A percentile compares a stretch with the other conserved stretches of the same genome.
Evolutionary conservation across 2,113 vertebrate genomes (phyloP).

Genomic region (Hippocampus guttulatus): DNA sequence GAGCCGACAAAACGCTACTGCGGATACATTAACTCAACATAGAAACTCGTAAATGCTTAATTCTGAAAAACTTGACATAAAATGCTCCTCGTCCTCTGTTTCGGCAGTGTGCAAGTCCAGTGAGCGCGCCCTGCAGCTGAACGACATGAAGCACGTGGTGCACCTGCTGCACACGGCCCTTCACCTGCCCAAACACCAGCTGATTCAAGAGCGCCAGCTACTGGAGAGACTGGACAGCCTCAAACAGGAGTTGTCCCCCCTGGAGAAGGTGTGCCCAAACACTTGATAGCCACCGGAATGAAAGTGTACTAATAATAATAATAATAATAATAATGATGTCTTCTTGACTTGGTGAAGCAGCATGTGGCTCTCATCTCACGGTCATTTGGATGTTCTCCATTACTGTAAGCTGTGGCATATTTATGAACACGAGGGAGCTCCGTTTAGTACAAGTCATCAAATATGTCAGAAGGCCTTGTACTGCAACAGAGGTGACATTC

Average conservation of each 20-base stretch:
- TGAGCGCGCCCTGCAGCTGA: conserved; percentile 65
- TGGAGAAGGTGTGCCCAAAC: conserved; percentile 76
- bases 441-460: not conserved
- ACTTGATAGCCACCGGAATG: not conserved
- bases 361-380: not conserved
- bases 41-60: not conserved
- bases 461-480: not conserved
- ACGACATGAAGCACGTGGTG: conserved; percentile 79
- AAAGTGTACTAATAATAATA: not conserved
- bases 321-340: not conserved
- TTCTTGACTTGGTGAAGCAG: not conserved
- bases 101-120: conserved; percentile 62
- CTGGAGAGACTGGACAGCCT: conserved; percentile 78
- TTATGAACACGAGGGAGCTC: not conserved
- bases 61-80: not conserved
- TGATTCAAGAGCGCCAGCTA: conserved; percentile 77
- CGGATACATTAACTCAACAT: not conserved
- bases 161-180: conserved; percentile 81
- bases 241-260: conserved; percentile 78
- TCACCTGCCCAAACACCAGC: conserved; percentile 77
- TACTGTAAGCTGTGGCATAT: too few relatives aligned
- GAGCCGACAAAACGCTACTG: too few relatives aligned
- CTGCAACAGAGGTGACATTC: too few relatives aligned
- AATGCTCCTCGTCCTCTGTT: not conserved
- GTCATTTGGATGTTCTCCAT: not conserved